These are phyloP conservation scores for Solenodon paradoxus DNA, from an alignment of 2,113 vertebrate species.

Conservation along the genomic window DNA sequence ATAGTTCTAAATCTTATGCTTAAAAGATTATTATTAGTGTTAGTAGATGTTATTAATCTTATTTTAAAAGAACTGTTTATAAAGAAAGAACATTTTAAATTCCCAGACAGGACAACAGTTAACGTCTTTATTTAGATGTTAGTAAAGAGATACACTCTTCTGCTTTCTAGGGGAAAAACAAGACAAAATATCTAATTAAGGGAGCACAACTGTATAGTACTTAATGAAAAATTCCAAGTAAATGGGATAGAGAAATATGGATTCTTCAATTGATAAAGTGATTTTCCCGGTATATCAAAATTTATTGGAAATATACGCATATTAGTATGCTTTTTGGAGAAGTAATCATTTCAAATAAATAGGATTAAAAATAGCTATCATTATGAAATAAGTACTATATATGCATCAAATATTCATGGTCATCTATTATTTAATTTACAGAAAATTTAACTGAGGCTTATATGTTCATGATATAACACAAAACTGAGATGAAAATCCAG, in stretches of 20 bases:
- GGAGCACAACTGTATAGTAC: neutral
- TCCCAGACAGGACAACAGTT: neutral
- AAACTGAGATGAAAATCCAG: neutral
- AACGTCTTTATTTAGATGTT: neutral
- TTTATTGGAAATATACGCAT: neutral
- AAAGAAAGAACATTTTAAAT: neutral
- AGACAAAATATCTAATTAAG: neutral
- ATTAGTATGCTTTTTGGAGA: neutral
- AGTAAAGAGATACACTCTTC: neutral
- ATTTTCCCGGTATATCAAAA: neutral
- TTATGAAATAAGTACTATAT: neutral
- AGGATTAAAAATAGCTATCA: neutral
- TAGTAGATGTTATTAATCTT: neutral
- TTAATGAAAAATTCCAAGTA: neutral
- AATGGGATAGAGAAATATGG: neutral
- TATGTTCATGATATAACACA: neutral
- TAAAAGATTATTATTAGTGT: neutral
- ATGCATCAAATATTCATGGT: neutral
- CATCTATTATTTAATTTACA: neutral
- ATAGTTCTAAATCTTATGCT: neutral
- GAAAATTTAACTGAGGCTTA: neutral
- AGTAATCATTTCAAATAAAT: neutral
- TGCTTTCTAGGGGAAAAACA: neutral
- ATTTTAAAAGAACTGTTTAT: neutral
- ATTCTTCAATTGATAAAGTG: neutral